Percentiles rank a stretch among this genome's conserved stretches.
Conservation (phyloP, 2,113 vertebrate species). For the Scolopax mira region DNA sequence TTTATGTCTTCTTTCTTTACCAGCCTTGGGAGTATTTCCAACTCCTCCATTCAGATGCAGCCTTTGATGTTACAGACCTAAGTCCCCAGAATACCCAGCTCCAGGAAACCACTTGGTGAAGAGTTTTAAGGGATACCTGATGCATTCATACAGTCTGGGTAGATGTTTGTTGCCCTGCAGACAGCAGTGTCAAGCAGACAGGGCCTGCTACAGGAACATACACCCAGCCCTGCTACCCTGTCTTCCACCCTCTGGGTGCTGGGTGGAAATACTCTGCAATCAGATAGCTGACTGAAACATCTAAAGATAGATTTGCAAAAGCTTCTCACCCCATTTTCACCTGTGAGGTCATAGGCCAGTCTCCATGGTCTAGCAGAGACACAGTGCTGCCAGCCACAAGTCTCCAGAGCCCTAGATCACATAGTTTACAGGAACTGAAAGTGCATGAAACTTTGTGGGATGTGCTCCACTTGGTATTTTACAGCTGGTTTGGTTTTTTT, state of each 20-base stretch:
- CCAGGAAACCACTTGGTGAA: neutral
- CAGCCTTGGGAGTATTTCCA: neutral
- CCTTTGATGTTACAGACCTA: neutral
- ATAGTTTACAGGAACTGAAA: neutral
- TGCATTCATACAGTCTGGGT: neutral
- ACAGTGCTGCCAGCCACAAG: neutral
- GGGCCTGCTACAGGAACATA: neutral
- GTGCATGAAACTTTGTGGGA: neutral
- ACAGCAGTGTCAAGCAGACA: neutral
- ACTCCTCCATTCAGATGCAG: neutral
- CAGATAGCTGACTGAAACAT: neutral
- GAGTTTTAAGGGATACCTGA: neutral
- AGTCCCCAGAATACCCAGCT: neutral
- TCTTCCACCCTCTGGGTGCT: neutral
- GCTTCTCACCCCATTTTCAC: neutral
- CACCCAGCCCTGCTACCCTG: neutral
- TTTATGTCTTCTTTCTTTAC: neutral
- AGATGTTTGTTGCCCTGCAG: neutral
- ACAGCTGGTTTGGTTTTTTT: rapidly evolving
- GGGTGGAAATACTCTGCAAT: neutral
- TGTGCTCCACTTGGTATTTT: neutral
- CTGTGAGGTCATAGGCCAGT: neutral
- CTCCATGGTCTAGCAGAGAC: neutral
- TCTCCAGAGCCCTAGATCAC: neutral
- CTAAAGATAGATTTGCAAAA: neutral